Base-by-base conservation (phyloP, 2,113 vertebrate species). In the Ameiurus melas region DNA sequence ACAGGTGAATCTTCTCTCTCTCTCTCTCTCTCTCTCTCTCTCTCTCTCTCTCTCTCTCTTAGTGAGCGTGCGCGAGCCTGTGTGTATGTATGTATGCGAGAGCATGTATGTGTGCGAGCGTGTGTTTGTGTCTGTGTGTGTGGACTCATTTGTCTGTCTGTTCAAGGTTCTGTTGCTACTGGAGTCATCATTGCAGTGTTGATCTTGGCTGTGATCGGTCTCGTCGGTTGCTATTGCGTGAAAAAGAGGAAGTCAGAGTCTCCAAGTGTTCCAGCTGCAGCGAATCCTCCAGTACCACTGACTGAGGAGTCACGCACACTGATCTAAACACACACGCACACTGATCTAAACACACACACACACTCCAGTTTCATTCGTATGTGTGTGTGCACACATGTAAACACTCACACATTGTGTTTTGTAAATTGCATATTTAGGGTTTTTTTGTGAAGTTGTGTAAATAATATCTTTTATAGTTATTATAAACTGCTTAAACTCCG, bases 201-300 rank as follows among this genome's bases (percentile, higher is more conserved):
- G 90, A 95, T 98, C 43, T 92, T 97, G 94, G 94, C 94, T 13
- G 92, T 97, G 55, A 47, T 97, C 57, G 94, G 92, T 0, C 53
- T 98, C 84, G 91, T 98, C 1, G 93, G 94, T 55, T 99, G 97
- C 93, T 98, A 94, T 89, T 94, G 95, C 90, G 79, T 98, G 86
- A 97, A 95, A 93, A 93, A 87, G 71, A 91, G 93, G n/a, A 90
- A 7, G 36, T 90, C 17, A 4, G 91, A 91, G 12, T 94, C 85
- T 27, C 94, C 93, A 2, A 93, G 95, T 0, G 51, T 93, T 0
- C 91, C 93, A 20, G 91, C 94, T 0, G 89, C 94, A 89, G 94
- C 94, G 0, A 36, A 17, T 91, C 95, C 96, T 88, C 95, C 93
- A 0, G 88, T 94, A 70, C 93, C 94, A 53, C 86, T 94, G 89